phyloP scores from a whole-genome alignment of 1,140 invertebrate species.

The Zaprionus gabonicus region DNA sequence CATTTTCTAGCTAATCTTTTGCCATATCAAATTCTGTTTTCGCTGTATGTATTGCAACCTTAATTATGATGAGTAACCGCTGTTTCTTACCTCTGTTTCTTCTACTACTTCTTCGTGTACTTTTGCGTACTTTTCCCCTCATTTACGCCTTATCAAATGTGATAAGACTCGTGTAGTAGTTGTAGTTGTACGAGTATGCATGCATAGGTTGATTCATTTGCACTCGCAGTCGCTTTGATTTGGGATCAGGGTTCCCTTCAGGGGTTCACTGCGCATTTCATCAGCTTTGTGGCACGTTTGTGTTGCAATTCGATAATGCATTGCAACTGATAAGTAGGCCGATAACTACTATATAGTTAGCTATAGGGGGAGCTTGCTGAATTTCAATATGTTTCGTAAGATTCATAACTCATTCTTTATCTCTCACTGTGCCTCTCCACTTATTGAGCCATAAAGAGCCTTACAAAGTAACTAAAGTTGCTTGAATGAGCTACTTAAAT shows the following conservation, averaged over 20 bases:
- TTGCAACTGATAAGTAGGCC: background rate
- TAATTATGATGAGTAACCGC: conserved; percentile 6
- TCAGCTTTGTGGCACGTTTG: background rate
- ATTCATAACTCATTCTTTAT: background rate
- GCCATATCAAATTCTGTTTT: conserved; percentile 2
- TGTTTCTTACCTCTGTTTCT: background rate
- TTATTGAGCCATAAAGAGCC: background rate
- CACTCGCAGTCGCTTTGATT: background rate
- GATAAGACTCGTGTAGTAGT: background rate
- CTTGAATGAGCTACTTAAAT: background rate
- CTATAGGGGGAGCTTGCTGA: background rate
- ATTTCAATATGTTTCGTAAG: background rate
- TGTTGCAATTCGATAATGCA: background rate
- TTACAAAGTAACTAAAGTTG: background rate
- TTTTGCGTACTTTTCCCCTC: background rate
- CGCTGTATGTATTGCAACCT: conserved; percentile 4
- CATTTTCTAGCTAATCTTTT: conserved; percentile 1
- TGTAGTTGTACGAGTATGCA: background rate
- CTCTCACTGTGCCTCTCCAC: background rate
- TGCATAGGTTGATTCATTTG: background rate
- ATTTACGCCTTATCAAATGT: background rate
- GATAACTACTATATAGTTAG: background rate
- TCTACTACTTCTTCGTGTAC: background rate
- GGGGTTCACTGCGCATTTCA: background rate
- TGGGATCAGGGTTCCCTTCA: background rate